Percentiles rank a stretch among this genome's conserved stretches.
phyloP scores from a whole-genome alignment of 2,113 vertebrate species.

The Bubo blakistoni region DNA sequence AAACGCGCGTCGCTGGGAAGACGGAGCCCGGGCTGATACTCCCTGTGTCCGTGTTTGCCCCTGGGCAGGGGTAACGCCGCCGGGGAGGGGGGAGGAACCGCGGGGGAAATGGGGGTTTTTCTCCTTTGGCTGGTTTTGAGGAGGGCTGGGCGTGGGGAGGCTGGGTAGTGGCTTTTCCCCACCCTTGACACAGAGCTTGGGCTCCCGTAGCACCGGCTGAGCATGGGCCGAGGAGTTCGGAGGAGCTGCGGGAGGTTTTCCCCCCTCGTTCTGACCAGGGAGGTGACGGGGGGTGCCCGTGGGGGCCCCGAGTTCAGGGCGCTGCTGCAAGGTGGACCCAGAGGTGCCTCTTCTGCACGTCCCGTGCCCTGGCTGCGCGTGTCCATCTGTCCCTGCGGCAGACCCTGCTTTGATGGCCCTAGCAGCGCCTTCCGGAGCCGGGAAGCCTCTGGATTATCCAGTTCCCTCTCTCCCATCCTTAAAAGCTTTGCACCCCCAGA shows the following conservation, averaged over 20 bases:
- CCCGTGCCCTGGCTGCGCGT: no score
- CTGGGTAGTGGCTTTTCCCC: neutral
- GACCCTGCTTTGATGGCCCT: neutral
- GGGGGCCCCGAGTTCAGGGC: neutral
- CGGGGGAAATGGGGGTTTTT: neutral
- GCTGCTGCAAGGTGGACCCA: neutral
- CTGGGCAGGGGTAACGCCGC: neutral
- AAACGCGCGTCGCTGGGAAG: no score
- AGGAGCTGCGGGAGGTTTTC: neutral
- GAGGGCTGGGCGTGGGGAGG: neutral
- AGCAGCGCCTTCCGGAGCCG: neutral
- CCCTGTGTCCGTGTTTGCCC: no score
- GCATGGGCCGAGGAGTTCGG: neutral
- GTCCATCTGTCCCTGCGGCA: neutral
- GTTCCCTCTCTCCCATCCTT: neutral
- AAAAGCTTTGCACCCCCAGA: neutral
- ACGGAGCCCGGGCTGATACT: neutral
- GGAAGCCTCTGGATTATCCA: neutral
- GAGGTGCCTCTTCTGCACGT: neutral
- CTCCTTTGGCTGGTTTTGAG: neutral
- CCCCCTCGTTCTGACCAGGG: neutral
- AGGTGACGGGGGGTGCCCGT: neutral
- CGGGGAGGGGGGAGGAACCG: neutral
- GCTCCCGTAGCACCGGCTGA: neutral
- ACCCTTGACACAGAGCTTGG: neutral